Conservation (phyloP, 2,113 vertebrate species). For the Gallinago jamesoni region DNA sequence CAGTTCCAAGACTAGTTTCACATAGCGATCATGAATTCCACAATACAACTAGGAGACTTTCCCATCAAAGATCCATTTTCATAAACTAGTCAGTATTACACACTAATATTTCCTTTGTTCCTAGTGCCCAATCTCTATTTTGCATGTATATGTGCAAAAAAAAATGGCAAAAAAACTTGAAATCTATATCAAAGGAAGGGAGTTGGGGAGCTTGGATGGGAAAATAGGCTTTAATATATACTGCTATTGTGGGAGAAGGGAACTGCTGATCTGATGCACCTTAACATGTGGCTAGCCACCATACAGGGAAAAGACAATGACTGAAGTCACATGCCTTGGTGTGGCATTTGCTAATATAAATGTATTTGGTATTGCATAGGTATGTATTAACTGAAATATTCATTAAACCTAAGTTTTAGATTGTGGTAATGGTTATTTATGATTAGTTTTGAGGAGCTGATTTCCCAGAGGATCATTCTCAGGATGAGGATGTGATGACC, state of each 20-base stretch:
- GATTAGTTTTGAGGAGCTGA: neutral
- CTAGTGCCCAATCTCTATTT: neutral
- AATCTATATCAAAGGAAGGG: neutral
- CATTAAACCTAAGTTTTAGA: neutral
- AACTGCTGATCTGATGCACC: neutral
- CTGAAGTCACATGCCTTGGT: neutral
- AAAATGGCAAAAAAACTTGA: neutral
- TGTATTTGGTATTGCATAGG: neutral
- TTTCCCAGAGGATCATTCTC: neutral
- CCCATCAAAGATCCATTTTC: neutral
- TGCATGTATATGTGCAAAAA: neutral
- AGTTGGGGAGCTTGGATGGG: neutral
- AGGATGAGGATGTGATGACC: neutral
- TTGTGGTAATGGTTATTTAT: neutral
- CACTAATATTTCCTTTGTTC: neutral
- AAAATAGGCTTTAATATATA: neutral
- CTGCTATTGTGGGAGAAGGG: neutral
- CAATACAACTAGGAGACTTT: neutral
- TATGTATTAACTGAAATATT: neutral
- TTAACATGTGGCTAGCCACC: neutral
- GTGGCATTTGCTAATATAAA: neutral
- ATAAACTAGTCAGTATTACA: neutral
- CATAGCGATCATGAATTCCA: accelerated
- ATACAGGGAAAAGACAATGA: neutral
- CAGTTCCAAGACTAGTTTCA: neutral